Evolutionary conservation across 1,140 invertebrate genomes (phyloP).

Genomic region (Hypsibius dujardini): DNA sequence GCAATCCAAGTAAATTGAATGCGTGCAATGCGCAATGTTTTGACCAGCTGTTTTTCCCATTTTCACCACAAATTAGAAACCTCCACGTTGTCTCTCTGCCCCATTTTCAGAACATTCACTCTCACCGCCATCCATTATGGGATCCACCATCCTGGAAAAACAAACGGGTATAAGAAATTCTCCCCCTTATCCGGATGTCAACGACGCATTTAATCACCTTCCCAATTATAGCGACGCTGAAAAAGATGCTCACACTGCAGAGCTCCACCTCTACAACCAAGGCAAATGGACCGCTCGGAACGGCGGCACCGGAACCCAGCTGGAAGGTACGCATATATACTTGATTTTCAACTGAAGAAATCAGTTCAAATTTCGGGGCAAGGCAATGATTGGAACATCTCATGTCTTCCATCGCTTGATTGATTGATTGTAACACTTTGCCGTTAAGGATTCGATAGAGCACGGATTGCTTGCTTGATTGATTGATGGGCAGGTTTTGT

Average conservation of each 20-base stretch:
- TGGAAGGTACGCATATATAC: constrained; percentile 22
- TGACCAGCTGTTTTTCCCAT: too few species aligned
- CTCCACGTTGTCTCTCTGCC: too few species aligned
- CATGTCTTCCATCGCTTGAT: too few species aligned
- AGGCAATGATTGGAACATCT: too few species aligned
- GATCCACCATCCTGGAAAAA: not conserved
- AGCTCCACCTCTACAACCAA: constrained; percentile 15
- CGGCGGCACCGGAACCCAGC: constrained; percentile 22
- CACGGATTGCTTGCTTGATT: not conserved
- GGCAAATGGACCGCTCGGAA: constrained; percentile 15
- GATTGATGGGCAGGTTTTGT: not conserved
- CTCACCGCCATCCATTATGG: not conserved
- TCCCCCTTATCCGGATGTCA: not conserved
- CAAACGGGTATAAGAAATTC: not conserved
- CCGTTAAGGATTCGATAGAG: too few species aligned
- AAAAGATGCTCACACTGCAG: constrained; percentile 23
- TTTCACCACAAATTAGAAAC: too few species aligned
- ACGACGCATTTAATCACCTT: not conserved
- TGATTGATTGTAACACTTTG: too few species aligned
- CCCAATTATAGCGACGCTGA: constrained; percentile 16
- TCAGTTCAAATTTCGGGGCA: too few species aligned
- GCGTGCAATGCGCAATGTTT: too few species aligned
- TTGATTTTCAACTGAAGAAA: too few species aligned
- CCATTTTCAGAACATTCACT: too few species aligned
- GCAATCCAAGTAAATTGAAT: too few species aligned